Evolutionary conservation across 2,888 invertebrate genomes (phyloP).

Genomic region (Epistrophe eligans): DNA sequence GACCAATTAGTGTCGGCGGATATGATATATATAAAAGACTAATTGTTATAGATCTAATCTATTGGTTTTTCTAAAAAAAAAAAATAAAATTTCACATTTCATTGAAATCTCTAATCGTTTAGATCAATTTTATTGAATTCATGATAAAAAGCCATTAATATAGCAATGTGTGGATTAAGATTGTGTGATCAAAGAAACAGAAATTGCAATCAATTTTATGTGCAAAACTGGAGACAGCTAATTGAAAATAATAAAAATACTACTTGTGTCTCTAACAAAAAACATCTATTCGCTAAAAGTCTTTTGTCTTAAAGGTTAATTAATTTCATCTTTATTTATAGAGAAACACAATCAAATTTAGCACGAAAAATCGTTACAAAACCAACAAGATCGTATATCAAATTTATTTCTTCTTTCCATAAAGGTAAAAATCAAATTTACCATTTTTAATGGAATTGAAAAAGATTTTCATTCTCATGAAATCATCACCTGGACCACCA

Average conservation of each 20-base stretch:
- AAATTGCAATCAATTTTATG: no score
- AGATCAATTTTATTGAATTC: no score
- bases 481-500: slow-evolving; percentile 56
- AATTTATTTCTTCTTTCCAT: slow-evolving; percentile 64
- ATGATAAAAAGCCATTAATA: no score
- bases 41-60: no score
- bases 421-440: slow-evolving; percentile 43
- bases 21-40: no score
- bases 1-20: no score
- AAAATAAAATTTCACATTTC: no score
- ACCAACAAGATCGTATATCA: background rate
- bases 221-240: no score
- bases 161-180: no score
- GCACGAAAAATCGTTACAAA: background rate
- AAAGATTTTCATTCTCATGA: slow-evolving; percentile 50
- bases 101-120: no score
- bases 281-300: background rate
- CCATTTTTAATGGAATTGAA: slow-evolving; percentile 56
- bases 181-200: no score
- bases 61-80: no score
- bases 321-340: background rate
- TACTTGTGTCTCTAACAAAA: background rate
- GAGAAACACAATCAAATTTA: background rate
- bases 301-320: background rate
- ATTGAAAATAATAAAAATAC: background rate